Evolutionary conservation across 2,888 invertebrate species (phyloP).

Genomic region (Leucophenga maculata): DNA sequence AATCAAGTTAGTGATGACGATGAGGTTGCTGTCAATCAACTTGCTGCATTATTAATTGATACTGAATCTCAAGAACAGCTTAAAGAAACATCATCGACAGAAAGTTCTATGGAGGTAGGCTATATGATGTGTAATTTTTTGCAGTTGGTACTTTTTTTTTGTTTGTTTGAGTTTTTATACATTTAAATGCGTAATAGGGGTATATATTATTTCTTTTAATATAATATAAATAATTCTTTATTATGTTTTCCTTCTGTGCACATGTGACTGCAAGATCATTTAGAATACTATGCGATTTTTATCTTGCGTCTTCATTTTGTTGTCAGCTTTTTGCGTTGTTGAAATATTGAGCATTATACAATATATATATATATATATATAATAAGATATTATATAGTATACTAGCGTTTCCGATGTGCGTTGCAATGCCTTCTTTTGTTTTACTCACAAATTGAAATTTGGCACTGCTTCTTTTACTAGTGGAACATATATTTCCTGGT

Average conservation of each 20-base stretch:
- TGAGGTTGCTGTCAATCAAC: slow-evolving; percentile 3
- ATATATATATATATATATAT: background rate
- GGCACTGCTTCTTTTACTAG: no score
- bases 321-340: slow-evolving; percentile 22
- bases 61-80: background rate
- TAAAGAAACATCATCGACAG: slow-evolving; percentile 58
- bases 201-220: no score
- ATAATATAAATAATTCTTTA: no score
- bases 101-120: slow-evolving; percentile 52
- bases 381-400: no score
- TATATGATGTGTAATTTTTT: background rate
- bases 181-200: no score
- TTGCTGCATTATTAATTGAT: background rate
- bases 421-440: no score
- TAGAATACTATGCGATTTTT: background rate
- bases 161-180: no score
- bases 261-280: no score
- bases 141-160: slow-evolving; percentile 12
- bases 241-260: background rate
- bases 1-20: slow-evolving; percentile 56
- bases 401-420: no score
- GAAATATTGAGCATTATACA: background rate
- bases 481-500: no score
- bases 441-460: no score
- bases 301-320: background rate